A percentile compares a stretch with the other conserved stretches of the same genome.
Conservation (phyloP, 2,113 vertebrate genomes). For the Limanda limanda region DNA sequence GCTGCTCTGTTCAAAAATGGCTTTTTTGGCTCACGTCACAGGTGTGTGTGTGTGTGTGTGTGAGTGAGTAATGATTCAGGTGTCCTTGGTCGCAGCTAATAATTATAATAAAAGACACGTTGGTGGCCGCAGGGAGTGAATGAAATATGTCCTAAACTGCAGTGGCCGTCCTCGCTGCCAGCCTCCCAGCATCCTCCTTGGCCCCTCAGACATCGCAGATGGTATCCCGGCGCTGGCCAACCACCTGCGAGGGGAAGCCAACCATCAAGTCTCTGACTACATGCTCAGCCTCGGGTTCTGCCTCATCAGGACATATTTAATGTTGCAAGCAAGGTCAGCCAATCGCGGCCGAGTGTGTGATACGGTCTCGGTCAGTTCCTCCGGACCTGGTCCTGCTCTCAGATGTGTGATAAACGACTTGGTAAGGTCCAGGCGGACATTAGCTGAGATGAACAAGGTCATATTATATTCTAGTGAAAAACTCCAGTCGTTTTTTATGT, state of each 20-base stretch:
- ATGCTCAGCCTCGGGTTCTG: conserved; percentile 52
- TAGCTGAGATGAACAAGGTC: conserved; percentile 7
- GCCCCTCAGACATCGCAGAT: conserved; percentile 62
- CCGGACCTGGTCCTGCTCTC: conserved; percentile 1
- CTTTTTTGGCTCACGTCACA: conserved; percentile 58
- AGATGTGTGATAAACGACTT: conserved; percentile 5
- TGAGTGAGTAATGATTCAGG: conserved; percentile 32
- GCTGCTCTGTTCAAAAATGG: conserved; percentile 57
- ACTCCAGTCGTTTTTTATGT: conserved; percentile 5
- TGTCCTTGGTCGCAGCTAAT: conserved; percentile 65
- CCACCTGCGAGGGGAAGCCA: conserved; percentile 64
- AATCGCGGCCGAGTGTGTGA: conserved; percentile 19
- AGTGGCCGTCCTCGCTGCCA: conserved; percentile 58
- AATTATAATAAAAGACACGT: conserved; percentile 67
- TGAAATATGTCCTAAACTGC: conserved; percentile 65
- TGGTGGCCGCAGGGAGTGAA: conserved; percentile 49
- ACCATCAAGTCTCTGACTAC: conserved; percentile 40
- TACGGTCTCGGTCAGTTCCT: conserved; percentile 9
- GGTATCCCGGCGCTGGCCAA: conserved; percentile 51
- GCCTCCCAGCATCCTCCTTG: conserved; percentile 66
- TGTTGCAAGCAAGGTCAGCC: conserved; percentile 61
- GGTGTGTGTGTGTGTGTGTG: not conserved
- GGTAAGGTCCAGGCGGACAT: conserved; percentile 18
- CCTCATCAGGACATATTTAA: conserved; percentile 46
- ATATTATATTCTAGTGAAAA: conserved; percentile 40